These are phyloP conservation scores for Eumeta japonica DNA, from an alignment of 1,140 invertebrate genomes.

Conservation along the genomic window DNA sequence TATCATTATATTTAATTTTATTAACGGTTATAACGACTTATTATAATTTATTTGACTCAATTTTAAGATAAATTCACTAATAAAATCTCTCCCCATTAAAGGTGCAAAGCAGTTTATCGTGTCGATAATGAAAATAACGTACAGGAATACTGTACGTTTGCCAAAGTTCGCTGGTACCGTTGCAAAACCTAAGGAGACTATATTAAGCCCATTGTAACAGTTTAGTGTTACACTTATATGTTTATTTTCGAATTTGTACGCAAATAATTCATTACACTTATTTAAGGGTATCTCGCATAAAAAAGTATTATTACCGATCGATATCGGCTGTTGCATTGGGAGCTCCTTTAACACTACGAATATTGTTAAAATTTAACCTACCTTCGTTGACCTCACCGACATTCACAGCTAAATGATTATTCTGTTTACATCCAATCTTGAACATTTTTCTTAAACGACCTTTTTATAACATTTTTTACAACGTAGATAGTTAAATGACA, in stretches of 20 bases:
- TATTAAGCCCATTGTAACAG: background rate
- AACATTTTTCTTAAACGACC: background rate
- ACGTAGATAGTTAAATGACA: conserved; percentile 5
- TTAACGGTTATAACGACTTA: background rate
- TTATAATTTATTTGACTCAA: too few species aligned
- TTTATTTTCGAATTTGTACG: background rate
- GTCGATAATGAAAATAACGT: too few species aligned
- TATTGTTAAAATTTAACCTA: background rate
- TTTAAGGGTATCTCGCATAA: conserved; percentile 1
- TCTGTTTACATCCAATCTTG: background rate
- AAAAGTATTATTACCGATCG: background rate
- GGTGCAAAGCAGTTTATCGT: too few species aligned
- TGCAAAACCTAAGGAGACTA: background rate
- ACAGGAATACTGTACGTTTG: too few species aligned
- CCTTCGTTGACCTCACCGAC: background rate
- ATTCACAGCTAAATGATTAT: background rate
- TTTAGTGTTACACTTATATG: background rate
- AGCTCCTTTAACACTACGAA: background rate
- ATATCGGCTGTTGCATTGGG: background rate
- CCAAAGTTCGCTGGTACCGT: background rate
- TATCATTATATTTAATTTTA: background rate
- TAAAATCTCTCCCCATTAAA: too few species aligned
- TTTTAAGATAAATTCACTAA: too few species aligned
- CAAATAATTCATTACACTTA: background rate
- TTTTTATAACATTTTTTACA: conserved; percentile 1